Conservation (phyloP, 2,113 vertebrate genomes). For the Cyphomyrus plagiostoma region DNA sequence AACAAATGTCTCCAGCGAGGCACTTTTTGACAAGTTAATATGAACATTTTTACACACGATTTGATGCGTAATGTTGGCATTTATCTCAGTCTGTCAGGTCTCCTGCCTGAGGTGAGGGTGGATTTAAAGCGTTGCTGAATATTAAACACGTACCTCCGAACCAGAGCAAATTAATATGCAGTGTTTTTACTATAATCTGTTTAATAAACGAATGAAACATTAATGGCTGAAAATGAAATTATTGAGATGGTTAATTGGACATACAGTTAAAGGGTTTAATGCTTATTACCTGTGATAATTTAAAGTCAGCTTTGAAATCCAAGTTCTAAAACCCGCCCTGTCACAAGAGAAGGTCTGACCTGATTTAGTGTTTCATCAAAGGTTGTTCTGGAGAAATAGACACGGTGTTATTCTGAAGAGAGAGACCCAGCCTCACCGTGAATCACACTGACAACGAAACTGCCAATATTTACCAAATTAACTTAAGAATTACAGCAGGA, state of each 20-base stretch:
- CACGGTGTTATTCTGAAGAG: not conserved
- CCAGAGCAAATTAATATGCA: not conserved
- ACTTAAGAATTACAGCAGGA: not conserved
- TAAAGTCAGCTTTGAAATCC: not conserved
- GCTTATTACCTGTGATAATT: not conserved
- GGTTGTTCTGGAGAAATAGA: not conserved
- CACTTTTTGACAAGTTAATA: not conserved
- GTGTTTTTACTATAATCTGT: not conserved
- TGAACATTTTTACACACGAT: not conserved
- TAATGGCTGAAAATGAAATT: not conserved
- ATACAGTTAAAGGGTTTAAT: not conserved
- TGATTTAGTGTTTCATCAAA: not conserved
- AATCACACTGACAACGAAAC: conserved; percentile 12
- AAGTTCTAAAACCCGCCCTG: not conserved
- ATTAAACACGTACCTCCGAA: not conserved
- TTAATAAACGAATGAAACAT: not conserved
- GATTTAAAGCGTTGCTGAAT: not conserved
- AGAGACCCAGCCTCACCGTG: not conserved
- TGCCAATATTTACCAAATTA: conserved; percentile 9
- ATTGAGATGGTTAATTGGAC: not conserved
- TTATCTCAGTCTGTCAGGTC: not conserved
- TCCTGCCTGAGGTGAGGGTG: not conserved
- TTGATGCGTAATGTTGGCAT: not conserved
- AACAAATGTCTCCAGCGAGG: not conserved
- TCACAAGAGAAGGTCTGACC: not conserved